phyloP scores from a whole-genome alignment of 2,797 vertebrate genomes.

The Neopelma chrysocephalum region DNA sequence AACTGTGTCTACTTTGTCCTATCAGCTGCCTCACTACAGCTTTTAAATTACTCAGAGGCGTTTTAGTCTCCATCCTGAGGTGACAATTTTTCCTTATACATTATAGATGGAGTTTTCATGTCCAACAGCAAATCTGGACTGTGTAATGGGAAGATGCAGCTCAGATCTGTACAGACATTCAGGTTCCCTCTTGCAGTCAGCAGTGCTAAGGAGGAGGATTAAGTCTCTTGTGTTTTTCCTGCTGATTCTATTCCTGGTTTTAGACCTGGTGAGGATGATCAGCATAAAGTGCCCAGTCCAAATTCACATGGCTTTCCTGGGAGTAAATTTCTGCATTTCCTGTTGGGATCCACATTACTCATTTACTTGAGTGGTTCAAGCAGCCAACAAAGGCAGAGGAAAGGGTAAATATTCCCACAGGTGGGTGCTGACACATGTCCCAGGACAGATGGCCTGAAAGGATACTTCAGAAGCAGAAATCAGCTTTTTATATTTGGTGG shows the following conservation, averaged over 20 bases:
- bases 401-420: neutral
- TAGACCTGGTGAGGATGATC: neutral
- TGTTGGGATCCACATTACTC: rapidly evolving
- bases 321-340: neutral
- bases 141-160: neutral
- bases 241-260: neutral
- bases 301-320: rapidly evolving
- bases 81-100: rapidly evolving
- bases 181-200: neutral
- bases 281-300: neutral
- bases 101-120: neutral
- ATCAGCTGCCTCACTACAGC: neutral
- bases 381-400: neutral
- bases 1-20: neutral
- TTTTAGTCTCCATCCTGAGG: neutral
- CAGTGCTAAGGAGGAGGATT: neutral
- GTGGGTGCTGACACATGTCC: neutral
- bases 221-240: neutral
- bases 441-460: neutral
- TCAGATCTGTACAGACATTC: neutral
- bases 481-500: neutral
- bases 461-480: neutral
- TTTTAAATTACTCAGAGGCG: neutral
- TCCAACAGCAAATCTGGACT: neutral
- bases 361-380: neutral